These are phyloP conservation scores for Sphyrna mokarran DNA, from an alignment of 2,113 vertebrate genomes.

Conservation along the genomic window DNA sequence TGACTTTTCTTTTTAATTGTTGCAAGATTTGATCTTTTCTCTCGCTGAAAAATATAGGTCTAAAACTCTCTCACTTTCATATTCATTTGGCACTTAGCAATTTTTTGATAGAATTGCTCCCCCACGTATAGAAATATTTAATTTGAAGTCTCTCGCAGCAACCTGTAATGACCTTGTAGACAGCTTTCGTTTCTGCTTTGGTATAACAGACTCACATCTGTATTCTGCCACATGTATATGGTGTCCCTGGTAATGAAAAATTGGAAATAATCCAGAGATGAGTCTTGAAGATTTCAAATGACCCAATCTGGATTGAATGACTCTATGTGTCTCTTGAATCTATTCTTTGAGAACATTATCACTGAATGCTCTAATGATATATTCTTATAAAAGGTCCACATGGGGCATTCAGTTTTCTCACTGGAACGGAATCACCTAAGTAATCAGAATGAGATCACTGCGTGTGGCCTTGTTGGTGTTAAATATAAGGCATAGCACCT, in stretches of 20 bases:
- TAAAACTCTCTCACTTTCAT: too few species aligned
- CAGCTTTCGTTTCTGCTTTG: not conserved
- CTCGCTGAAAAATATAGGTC: too few species aligned
- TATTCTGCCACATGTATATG: too few species aligned
- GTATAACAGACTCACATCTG: too few species aligned
- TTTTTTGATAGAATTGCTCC: too few species aligned
- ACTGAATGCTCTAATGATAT: not conserved
- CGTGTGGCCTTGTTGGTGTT: not conserved
- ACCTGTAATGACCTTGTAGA: not conserved
- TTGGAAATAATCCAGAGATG: too few species aligned
- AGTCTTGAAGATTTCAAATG: too few species aligned
- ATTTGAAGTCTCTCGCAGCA: not conserved
- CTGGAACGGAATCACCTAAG: not conserved
- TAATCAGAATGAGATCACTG: not conserved
- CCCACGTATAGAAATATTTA: not conserved
- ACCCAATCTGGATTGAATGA: not conserved
- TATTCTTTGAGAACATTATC: not conserved
- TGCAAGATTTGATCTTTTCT: too few species aligned
- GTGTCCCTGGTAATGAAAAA: too few species aligned
- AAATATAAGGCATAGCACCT: constrained; percentile 18
- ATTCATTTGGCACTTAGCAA: too few species aligned
- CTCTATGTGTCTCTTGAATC: not conserved
- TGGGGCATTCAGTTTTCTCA: not conserved
- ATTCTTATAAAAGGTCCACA: not conserved
- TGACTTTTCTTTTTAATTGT: too few species aligned